A percentile compares a stretch with the other conserved stretches of the same genome.
phyloP scores from a whole-genome alignment of 2,113 vertebrate genomes.

The Progne subis region DNA sequence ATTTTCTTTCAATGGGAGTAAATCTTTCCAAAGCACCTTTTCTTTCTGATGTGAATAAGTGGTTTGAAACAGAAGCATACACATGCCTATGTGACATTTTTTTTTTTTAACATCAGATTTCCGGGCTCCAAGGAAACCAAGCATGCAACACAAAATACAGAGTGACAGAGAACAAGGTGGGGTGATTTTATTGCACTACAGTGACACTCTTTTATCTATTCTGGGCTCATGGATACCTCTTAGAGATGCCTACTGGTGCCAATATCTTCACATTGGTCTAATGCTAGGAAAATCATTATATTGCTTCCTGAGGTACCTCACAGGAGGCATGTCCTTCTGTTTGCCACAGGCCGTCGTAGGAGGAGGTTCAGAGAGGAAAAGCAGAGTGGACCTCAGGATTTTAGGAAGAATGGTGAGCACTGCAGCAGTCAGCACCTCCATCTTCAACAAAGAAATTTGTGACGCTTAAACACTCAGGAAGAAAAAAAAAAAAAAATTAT shows the following conservation, averaged over 20 bases:
- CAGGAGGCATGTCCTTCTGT: not conserved
- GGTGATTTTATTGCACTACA: not conserved
- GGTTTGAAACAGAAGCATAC: constrained; percentile 27
- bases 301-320: not conserved
- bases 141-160: not conserved
- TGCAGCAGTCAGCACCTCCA: not conserved
- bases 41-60: constrained; percentile 52
- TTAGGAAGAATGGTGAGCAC: not conserved
- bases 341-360: not conserved
- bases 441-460: not conserved
- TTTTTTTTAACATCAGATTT: constrained; percentile 14
- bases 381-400: not conserved
- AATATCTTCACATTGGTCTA: not conserved
- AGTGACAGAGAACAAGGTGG: not conserved
- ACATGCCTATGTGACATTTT: constrained; percentile 6
- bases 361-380: not conserved
- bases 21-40: constrained; percentile 54
- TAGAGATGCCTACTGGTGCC: not conserved
- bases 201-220: not conserved
- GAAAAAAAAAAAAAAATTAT: not conserved
- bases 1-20: constrained; percentile 52
- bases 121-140: constrained; percentile 49
- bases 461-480: not conserved
- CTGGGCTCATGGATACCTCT: not conserved
- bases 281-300: not conserved